Evolutionary conservation across 1,140 invertebrate genomes (phyloP), one percentile per base, ranked within the genome.

Genomic region (Periplaneta americana): DNA sequence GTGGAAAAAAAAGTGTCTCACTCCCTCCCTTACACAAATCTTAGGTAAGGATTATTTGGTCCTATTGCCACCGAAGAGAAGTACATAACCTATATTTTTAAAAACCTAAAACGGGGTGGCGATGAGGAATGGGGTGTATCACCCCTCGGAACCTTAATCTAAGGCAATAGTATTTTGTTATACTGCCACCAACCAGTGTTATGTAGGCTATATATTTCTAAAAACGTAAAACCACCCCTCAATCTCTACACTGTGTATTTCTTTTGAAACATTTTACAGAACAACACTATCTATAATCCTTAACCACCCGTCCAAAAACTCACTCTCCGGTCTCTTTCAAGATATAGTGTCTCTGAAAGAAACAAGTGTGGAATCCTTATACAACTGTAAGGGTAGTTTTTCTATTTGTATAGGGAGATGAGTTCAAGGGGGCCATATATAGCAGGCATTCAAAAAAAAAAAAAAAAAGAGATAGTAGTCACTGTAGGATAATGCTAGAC

Each of bases 21-120:
- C 22, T 31, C 35, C 75, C 35, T 77, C 75, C 48, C 75, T 33
- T 34, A 77, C 1, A 6, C 48, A 36, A n/a, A 66, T 66, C 4
- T n/a, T 66, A 66, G 48, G n/a, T 66, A 66, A 17, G 75, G 31
- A 77, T 77, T 77, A 77, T 77, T 77, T 77, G 35, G 33, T 77
- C 33, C 22, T 18, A 77, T 36, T 77, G 75, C 75, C 35, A 9
- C 75, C 75, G n/a, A 36, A 11, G 2, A 77, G 35, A 31, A 33
- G n/a, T 36, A 77, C 22, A 36, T 34, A 77, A 76, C 22, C 48
- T 66, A 66, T 66, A 66, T 66, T 66, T 66, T n/a, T 66, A 66
- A 66, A 66, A 66, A 66, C 28, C 48, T 66, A 28, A 66, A 66
- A 66, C 48, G 31, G 32, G 33, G 75, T 34, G 75, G 75, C 33